Evolutionary conservation across 1,140 invertebrate genomes (phyloP).

Genomic region (Campoletis sonorensis): DNA sequence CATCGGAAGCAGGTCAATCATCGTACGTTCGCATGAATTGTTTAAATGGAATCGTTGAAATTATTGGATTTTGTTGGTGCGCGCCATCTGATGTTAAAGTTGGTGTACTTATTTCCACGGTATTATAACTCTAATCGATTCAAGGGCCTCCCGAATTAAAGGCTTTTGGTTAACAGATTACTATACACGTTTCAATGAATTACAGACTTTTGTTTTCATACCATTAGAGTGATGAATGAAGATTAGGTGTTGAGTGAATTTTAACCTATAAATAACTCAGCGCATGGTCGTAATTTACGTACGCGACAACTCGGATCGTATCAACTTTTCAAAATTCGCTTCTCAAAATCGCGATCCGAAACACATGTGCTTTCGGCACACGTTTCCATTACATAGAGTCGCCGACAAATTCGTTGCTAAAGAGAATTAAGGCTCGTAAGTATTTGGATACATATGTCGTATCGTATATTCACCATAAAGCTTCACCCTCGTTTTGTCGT

Average conservation of each 20-base stretch:
- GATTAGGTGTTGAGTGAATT: background rate
- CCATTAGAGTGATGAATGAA: background rate
- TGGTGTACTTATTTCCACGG: background rate
- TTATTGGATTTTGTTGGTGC: background rate
- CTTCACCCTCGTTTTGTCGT: background rate
- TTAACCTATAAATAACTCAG: background rate
- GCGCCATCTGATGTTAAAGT: background rate
- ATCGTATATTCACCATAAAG: background rate
- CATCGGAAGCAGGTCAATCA: background rate
- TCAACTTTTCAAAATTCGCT: too few species aligned
- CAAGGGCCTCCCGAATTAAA: background rate
- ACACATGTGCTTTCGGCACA: too few species aligned
- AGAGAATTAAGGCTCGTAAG: background rate
- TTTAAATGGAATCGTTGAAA: background rate
- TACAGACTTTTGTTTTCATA: background rate
- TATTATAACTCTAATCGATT: background rate
- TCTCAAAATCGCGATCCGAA: too few species aligned
- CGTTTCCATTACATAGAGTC: background rate
- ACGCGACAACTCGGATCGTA: too few species aligned
- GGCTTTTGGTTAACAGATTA: background rate
- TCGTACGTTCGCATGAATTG: background rate
- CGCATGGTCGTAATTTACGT: too few species aligned
- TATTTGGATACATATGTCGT: background rate
- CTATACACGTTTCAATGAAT: background rate
- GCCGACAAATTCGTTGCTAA: background rate